Base-by-base conservation (phyloP, 2,888 invertebrate genomes). In the Clivina fossor region DNA sequence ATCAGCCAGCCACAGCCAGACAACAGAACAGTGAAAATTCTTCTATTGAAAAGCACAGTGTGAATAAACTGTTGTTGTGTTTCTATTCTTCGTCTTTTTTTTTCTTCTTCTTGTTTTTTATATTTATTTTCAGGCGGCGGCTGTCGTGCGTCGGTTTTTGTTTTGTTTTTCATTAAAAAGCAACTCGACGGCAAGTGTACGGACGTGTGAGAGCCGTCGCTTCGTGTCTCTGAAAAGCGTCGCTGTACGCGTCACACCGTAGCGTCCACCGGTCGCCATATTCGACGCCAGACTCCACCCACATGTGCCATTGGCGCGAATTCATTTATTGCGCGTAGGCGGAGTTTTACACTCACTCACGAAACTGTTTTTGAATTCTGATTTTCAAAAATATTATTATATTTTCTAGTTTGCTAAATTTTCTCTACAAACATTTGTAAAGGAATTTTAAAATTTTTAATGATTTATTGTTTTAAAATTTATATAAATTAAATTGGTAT, bases 271-370 rank as follows among this genome's bases (percentile, higher is more conserved):
- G n/a, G 51, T 18, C 51, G 51, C 51, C 51, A 51, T 51, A 30
- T 51, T 51, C 16, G 46, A 30, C 41, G 30, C 43, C 15, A 20
- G 8, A 24, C 43, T n/a, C 51, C 51, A 26, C 51, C 51, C 16
- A 32, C 28, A 38, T 37, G 26, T 59, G 53, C 56, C 58, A 61
- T 62, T 62, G 60, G 66, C 58, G 62, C 55, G 53, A 56, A 60
- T 60, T 60, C 50, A 54, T 54, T 60, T 59, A 61, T 61, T 63
- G 59, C 58, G 3, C 13, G 63, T 59, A 57, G 64, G 63, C 62
- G 63, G 63, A 49, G 63, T 40, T 37, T 16, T 46, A n/a, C 20
- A 46, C n/a, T 30, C 30, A 46, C 30, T 18, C 28, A 15, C n/a
- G n/a, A n/a, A n/a, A n/a, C 9, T 24, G 26, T 24, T 24, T 24